Evolutionary conservation across 92 coral and sea anemone genomes (phyloP), one percentile per base, ranked within the genome.

Genomic region (Actinernus sp.): DNA sequence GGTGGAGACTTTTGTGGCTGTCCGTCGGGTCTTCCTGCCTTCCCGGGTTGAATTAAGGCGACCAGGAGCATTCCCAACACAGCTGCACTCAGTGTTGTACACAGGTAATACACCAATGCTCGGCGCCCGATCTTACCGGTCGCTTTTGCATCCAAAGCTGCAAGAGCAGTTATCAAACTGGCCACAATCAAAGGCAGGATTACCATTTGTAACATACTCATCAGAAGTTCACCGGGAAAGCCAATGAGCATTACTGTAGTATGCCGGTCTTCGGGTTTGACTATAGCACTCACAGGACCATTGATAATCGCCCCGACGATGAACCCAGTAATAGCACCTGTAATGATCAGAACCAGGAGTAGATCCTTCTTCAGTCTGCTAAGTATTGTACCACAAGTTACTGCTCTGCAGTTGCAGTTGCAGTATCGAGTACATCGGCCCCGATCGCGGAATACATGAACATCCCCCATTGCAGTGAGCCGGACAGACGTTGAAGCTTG

Each of bases 301-400:
- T 92, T 92, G 8, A 68, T 76, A 4, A 85, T 43, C 5, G 79
- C 68, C 18, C 98, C 98, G 30, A 89, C 38, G 19, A 92, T 76
- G 55, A 92, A 92, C 11, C 98, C 98, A 49, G 81, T 65, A 24
- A 77, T 4, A 13, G 82, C 94, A 31, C 98, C 96, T 12, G 64
- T 24, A 54, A 93, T 63, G 31, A 93, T 93, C 54, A 85, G 65
- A 23, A 93, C 39, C 55, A 93, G 70, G 24, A 93, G 85, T 30
- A 85, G 12, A 56, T 93, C 92, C 39, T 74, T 60, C 33, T 51
- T 47, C 7, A 81, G 18, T n/a, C n/a, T n/a, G n/a, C n/a, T n/a
- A n/a, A n/a, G n/a, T n/a, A n/a, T n/a, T n/a, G n/a, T n/a, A n/a
- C n/a, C n/a, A n/a, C n/a, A n/a, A n/a, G n/a, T n/a, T n/a, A n/a